Base-by-base conservation (phyloP, 2,888 invertebrate genomes). In the Chironomus riparius region DNA sequence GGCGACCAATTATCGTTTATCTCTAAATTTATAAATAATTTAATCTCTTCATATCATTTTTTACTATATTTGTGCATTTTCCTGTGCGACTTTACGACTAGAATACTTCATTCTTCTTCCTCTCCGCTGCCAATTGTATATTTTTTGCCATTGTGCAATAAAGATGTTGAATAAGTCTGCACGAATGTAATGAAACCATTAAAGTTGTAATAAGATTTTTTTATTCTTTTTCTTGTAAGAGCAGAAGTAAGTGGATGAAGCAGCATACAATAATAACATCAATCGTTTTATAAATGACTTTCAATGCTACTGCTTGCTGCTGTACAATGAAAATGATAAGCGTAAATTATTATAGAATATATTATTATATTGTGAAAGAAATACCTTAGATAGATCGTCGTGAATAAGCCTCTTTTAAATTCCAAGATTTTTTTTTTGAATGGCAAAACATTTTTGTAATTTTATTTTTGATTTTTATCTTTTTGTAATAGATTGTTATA, bases 101-200 rank as follows among this genome's bases (percentile, higher is more conserved):
- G 56, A 56, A 56, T 56, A 18, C 18, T 56, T 56, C 18, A 15
- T 18, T 56, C 18, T 56, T 56, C n/a, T 24, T 12, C 65, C 21
- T 65, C 65, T 65, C 24, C 21, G 72, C 62, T 72, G 72, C 72
- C 72, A 72, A 72, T 72, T 71, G 71, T 71, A 71, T 56, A 50
- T 50, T 71, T 71, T 72, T 50, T 72, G 72, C 72, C 72, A 72
- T 72, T 72, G 72, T 72, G 72, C 72, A 72, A 72, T 72, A 72
- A 72, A 72, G 72, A 72, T 72, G 72, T 72, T 72, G 72, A 72
- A 72, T 72, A 72, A 72, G 72, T 72, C 62, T 62, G 72, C 72
- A 72, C 72, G 62, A 61, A 71, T 47, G 56, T 15, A 50, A 71
- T 56, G 47, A 50, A 70, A 65, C 65, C 65, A 65, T 65, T 65